Evolutionary conservation across 2,797 vertebrate genomes (phyloP).

Genomic region (Mycteria americana): DNA sequence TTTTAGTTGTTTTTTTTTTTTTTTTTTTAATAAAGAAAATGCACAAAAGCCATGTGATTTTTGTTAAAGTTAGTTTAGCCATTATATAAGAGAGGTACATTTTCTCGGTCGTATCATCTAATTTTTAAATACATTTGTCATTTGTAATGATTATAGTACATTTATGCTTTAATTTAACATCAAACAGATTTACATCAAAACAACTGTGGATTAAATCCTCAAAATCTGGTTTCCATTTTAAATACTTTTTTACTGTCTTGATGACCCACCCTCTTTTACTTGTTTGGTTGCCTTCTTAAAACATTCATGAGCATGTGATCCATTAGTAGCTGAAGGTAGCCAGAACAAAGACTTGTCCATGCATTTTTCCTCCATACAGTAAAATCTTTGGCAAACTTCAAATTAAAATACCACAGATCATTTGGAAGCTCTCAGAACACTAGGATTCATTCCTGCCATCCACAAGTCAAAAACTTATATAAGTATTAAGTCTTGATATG

Average conservation of each 20-base stretch:
- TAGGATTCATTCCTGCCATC: not conserved
- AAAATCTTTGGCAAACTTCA: not conserved
- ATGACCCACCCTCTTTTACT: not conserved
- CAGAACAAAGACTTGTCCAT: not conserved
- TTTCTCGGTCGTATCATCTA: not conserved
- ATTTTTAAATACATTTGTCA: not conserved
- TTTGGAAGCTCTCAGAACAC: not conserved
- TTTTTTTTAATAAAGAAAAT: not conserved
- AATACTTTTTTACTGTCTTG: not conserved
- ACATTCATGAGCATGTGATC: not conserved
- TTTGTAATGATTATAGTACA: not conserved
- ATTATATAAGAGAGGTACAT: fast-evolving
- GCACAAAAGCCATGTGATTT: not conserved
- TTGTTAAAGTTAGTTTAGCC: not conserved
- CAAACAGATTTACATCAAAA: not conserved
- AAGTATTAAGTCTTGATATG: not conserved
- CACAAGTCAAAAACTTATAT: not conserved
- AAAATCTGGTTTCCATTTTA: not conserved
- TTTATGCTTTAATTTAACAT: not conserved
- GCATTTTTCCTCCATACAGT: not conserved
- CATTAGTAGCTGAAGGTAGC: not conserved
- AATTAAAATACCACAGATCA: not conserved
- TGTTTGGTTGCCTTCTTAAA: not conserved
- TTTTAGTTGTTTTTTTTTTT: too few relatives aligned
- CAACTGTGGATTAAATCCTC: not conserved